These are phyloP conservation scores for Corydoras maculifer DNA, from an alignment of 2,113 vertebrate genomes.

Conservation along the genomic window DNA sequence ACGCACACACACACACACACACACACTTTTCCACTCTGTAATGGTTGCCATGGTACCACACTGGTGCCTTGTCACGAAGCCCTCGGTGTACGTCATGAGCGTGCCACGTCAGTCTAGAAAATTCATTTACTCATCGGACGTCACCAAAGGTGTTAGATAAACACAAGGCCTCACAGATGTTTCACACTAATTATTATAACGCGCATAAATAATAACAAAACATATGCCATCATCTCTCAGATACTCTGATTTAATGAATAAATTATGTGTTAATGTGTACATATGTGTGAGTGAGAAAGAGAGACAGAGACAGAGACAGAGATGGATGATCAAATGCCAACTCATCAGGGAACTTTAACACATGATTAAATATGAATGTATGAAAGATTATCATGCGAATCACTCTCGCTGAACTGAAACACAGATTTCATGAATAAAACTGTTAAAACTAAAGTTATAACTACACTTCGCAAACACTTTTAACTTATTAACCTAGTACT, in stretches of 20 bases:
- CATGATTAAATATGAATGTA: not conserved
- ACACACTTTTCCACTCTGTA: constrained; percentile 2
- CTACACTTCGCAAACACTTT: not conserved
- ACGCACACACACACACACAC: not conserved
- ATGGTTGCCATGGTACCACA: constrained; percentile 5
- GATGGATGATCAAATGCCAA: not conserved
- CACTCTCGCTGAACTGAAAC: not conserved
- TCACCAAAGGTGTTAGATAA: too few species aligned
- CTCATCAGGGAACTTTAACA: not conserved
- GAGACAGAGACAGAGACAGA: not conserved
- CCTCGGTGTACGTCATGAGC: constrained; percentile 1
- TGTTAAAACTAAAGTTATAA: not conserved
- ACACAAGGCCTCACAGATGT: too few species aligned
- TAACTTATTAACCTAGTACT: too few species aligned
- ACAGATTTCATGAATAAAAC: not conserved
- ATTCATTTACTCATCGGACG: too few species aligned
- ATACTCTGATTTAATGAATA: too few species aligned
- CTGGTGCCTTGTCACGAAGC: not conserved
- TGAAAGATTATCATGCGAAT: not conserved
- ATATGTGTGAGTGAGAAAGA: not conserved
- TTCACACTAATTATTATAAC: too few species aligned
- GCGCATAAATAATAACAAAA: too few species aligned
- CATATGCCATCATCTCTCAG: too few species aligned
- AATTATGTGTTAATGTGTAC: not conserved
- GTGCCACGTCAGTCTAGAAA: constrained; percentile 4